These are phyloP conservation scores for Calidris pugnax DNA, from an alignment of 2,113 vertebrate genomes.

Conservation along the genomic window DNA sequence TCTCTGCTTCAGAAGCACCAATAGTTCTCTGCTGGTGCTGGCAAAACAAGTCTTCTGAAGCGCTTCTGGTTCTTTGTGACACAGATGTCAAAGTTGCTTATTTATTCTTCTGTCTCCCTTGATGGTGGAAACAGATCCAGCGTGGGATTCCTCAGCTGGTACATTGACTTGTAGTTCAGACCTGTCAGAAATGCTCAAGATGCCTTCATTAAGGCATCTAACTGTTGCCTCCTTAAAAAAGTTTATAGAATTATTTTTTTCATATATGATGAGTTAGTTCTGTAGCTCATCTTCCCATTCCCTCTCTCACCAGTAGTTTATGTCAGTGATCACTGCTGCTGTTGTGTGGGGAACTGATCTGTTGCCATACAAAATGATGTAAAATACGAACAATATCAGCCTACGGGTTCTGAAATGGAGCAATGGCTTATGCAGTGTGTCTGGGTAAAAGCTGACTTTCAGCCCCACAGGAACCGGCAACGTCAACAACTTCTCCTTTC, in stretches of 20 bases:
- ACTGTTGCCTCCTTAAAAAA: not conserved
- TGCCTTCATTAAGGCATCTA: not conserved
- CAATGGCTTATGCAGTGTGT: not conserved
- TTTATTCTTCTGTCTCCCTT: not conserved
- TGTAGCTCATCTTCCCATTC: not conserved
- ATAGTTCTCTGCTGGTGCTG: not conserved
- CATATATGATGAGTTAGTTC: not conserved
- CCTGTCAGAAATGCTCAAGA: not conserved
- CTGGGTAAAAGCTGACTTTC: not conserved
- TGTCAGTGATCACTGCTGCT: not conserved
- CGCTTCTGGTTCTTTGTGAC: not conserved
- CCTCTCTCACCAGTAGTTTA: not conserved
- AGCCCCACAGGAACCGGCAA: not conserved
- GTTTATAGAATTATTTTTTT: not conserved
- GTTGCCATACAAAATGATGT: not conserved
- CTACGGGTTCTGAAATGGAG: accelerated
- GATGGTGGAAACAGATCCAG: not conserved
- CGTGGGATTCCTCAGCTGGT: not conserved
- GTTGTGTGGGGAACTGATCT: not conserved
- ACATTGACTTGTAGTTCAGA: not conserved
- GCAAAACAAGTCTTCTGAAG: not conserved
- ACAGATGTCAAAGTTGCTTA: not conserved
- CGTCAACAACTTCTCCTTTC: not conserved
- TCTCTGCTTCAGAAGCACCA: not conserved
- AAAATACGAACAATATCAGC: accelerated